Percentiles rank a stretch among this genome's conserved stretches.
phyloP scores from a whole-genome alignment of 2,113 vertebrate genomes.

The Spilogale gracilis region DNA sequence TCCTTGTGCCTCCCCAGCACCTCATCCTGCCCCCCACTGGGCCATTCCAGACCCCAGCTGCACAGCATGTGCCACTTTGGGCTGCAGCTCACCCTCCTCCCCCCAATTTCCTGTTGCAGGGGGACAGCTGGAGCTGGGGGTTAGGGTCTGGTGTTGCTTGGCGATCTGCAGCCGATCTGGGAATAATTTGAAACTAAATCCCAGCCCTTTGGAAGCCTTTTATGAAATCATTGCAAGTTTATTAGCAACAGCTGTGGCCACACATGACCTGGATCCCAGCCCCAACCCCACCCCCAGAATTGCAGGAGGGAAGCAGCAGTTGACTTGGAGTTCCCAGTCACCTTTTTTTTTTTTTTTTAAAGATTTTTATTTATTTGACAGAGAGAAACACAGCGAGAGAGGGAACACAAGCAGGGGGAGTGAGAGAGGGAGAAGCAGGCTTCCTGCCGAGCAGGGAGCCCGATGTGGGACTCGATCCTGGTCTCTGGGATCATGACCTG shows the following conservation, averaged over 20 bases:
- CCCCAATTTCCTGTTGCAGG: conserved; percentile 83
- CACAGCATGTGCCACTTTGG: background rate
- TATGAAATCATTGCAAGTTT: conserved; percentile 86
- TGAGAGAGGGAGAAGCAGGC: too few species aligned
- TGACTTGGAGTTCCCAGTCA: conserved; percentile 3
- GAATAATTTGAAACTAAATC: conserved; percentile 89
- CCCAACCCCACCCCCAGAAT: conserved; percentile 42
- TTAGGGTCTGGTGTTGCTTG: conserved; percentile 75
- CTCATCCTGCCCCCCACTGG: background rate
- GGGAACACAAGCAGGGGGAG: too few species aligned
- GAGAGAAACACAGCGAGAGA: too few species aligned
- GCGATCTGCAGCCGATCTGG: conserved; percentile 82
- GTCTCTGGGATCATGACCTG: too few species aligned
- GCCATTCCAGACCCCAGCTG: conserved; percentile 61
- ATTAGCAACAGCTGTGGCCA: conserved; percentile 88
- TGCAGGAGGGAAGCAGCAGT: conserved; percentile 28
- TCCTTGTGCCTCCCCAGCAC: background rate
- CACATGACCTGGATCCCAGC: conserved; percentile 78
- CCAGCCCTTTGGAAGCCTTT: conserved; percentile 81
- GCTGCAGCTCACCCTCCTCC: background rate
- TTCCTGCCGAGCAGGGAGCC: too few species aligned
- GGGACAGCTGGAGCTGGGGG: conserved; percentile 67
- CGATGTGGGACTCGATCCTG: too few species aligned
- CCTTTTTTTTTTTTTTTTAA: too few species aligned
- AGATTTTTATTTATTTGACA: too few species aligned